Percentiles rank a stretch among this genome's conserved stretches.
Conservation (phyloP, 1,140 invertebrate species). For the Phocides pigmalion region DNA sequence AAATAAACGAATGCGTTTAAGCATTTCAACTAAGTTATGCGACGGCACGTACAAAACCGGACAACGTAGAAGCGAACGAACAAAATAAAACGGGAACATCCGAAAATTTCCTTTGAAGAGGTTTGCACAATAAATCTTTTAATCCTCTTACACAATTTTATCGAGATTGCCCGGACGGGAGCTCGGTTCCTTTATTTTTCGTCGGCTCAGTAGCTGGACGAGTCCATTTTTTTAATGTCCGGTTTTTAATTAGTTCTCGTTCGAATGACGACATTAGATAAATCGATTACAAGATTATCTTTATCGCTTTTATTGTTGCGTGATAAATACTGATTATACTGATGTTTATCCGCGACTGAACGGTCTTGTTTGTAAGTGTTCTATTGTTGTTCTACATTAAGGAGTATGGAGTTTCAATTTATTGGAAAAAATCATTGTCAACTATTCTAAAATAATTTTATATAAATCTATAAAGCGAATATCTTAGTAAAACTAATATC, state of each 20-base stretch:
- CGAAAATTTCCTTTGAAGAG: constrained; percentile 76
- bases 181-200: constrained; percentile 52
- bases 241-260: constrained; percentile 50
- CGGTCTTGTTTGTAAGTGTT: constrained; percentile 11
- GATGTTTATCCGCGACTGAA: constrained; percentile 4
- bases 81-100: constrained; percentile 73
- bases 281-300: constrained; percentile 40
- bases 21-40: constrained; percentile 70
- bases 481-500: too few species aligned
- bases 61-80: constrained; percentile 60
- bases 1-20: constrained; percentile 67
- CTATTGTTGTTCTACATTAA: constrained; percentile 3
- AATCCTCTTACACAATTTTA: constrained; percentile 80
- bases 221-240: constrained; percentile 44
- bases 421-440: background rate
- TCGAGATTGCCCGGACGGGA: constrained; percentile 68
- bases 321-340: constrained; percentile 24
- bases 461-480: too few species aligned
- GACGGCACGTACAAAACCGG: constrained; percentile 61
- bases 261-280: constrained; percentile 40
- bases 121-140: constrained; percentile 79
- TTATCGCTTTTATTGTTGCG: constrained; percentile 23
- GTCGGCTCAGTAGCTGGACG: constrained; percentile 41
- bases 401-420: background rate
- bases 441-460: too few species aligned